Percentiles rank a stretch among this genome's conserved stretches.
Conservation (phyloP, 2,797 vertebrate species). For the Danio kyathit region DNA sequence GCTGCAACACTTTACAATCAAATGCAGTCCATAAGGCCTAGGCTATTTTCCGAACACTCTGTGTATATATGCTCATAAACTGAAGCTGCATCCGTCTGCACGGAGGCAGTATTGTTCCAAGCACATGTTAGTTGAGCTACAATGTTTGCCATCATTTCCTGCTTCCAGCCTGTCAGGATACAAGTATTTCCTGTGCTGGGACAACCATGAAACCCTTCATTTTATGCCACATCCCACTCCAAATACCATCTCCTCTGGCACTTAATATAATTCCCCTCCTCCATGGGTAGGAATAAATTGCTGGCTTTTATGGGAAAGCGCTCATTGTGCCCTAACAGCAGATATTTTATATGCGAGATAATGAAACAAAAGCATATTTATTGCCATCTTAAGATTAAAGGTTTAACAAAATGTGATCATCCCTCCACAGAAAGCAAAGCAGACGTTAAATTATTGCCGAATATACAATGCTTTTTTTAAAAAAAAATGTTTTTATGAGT, state of each 20-base stretch:
- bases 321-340: slow-evolving; percentile 38
- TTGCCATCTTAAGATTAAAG: slow-evolving; percentile 38
- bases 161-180: slow-evolving; percentile 52
- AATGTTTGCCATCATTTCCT: slow-evolving; percentile 59
- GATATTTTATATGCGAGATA: slow-evolving; percentile 39
- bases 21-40: slow-evolving; percentile 1
- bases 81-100: not conserved
- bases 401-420: slow-evolving; percentile 42
- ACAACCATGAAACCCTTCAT: slow-evolving; percentile 41
- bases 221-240: slow-evolving; percentile 27
- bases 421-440: slow-evolving; percentile 24
- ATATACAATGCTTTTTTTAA: slow-evolving; percentile 32
- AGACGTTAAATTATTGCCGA: slow-evolving; percentile 44
- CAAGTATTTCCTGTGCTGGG: slow-evolving; percentile 61
- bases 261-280: slow-evolving; percentile 63
- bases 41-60: not conserved
- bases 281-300: slow-evolving; percentile 50
- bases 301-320: slow-evolving; percentile 22
- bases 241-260: slow-evolving; percentile 48
- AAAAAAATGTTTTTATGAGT: slow-evolving; percentile 37
- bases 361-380: slow-evolving; percentile 45
- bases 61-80: not conserved
- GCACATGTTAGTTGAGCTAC: slow-evolving; percentile 53
- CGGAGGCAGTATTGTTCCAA: slow-evolving; percentile 35
- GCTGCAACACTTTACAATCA: slow-evolving; percentile 1